These are phyloP conservation scores for Heliocidaris tuberculata DNA, from an alignment of 35 echinoderm and acorn worm species.

Conservation along the genomic window DNA sequence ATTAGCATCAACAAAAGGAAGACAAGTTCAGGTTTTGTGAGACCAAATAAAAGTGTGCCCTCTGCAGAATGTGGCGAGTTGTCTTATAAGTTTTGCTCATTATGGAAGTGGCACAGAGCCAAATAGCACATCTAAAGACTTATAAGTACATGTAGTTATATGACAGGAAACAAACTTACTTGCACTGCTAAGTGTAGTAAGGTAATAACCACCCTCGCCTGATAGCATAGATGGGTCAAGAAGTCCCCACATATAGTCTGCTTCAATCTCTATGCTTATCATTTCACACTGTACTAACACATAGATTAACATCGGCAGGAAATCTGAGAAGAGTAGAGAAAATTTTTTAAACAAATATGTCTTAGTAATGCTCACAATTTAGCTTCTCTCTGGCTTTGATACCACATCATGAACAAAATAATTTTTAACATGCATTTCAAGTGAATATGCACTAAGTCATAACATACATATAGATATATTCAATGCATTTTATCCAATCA, in stretches of 20 bases:
- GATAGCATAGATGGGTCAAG: slow-evolving; percentile 79
- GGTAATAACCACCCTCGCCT: slow-evolving; percentile 93
- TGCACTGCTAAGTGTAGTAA: slow-evolving; percentile 96
- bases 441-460: too few relatives aligned
- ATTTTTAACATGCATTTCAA: background rate
- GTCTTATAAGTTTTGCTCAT: too few relatives aligned
- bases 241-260: slow-evolving; percentile 95
- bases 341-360: slow-evolving; percentile 20
- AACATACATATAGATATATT: too few relatives aligned
- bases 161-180: slow-evolving; percentile 55
- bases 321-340: slow-evolving; percentile 68
- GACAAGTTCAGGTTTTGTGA: too few relatives aligned
- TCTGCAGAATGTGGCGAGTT: too few relatives aligned
- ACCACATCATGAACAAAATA: background rate
- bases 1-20: too few relatives aligned
- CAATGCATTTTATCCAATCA: too few relatives aligned
- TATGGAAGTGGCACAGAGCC: too few relatives aligned
- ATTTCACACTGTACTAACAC: slow-evolving; percentile 90
- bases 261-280: slow-evolving; percentile 88
- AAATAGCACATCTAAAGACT: too few relatives aligned
- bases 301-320: slow-evolving; percentile 98
- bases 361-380: background rate
- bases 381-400: background rate
- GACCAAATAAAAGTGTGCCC: too few relatives aligned
- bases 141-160: too few relatives aligned